These are phyloP conservation scores for Apaloderma vittatum DNA, from an alignment of 2,113 vertebrate genomes.

Conservation along the genomic window DNA sequence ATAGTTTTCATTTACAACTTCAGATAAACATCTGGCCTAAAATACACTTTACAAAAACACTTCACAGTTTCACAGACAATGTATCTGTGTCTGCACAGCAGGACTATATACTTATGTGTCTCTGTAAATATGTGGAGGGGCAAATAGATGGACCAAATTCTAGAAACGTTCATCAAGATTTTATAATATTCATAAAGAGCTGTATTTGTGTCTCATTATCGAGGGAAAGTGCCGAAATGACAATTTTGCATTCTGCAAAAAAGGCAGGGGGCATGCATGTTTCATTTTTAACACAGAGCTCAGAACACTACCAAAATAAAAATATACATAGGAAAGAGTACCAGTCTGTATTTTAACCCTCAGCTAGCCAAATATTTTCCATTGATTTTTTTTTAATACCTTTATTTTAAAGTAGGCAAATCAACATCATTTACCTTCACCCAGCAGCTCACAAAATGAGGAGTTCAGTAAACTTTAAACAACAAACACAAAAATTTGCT, in stretches of 20 bases:
- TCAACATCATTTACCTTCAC: neutral
- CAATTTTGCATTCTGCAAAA: neutral
- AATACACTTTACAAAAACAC: neutral
- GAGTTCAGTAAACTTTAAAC: neutral
- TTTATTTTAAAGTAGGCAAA: neutral
- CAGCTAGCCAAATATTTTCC: neutral
- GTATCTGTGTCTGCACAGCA: neutral
- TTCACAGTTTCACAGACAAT: neutral
- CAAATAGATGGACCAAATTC: neutral
- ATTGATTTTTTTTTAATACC: neutral
- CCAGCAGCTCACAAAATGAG: neutral
- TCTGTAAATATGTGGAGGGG: neutral
- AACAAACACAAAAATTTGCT: neutral
- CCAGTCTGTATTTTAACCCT: neutral
- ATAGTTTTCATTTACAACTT: neutral
- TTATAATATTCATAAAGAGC: neutral
- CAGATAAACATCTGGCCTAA: neutral
- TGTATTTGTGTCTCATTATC: neutral
- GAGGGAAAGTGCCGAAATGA: neutral
- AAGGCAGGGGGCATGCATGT: rapidly evolving
- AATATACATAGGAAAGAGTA: neutral
- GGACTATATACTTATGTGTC: neutral
- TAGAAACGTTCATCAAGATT: neutral
- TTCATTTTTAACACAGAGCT: neutral
- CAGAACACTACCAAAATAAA: neutral